A percentile compares a stretch with the other conserved stretches of the same genome.
Conservation (phyloP, 2,797 vertebrate species). For the Leucoraja ocellata region DNA sequence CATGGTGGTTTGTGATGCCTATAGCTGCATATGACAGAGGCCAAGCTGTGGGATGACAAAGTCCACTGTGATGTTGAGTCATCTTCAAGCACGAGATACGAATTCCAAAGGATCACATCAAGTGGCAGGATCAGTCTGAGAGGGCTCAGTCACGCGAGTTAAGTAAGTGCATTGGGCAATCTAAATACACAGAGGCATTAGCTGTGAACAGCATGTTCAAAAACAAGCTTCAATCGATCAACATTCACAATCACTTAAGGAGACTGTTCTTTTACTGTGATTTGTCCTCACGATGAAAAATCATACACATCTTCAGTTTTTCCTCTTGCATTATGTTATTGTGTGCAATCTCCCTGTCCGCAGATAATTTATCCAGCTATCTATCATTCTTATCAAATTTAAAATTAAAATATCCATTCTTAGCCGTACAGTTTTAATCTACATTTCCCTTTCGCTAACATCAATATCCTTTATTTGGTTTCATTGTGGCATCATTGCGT, state of each 20-base stretch:
- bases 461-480: not conserved
- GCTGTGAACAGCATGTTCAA: not conserved
- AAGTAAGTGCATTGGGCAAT: too few relatives aligned
- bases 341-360: not conserved
- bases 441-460: not conserved
- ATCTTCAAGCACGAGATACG: not conserved
- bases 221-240: not conserved
- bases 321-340: not conserved
- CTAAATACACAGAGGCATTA: not conserved
- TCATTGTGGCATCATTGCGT: not conserved
- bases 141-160: not conserved
- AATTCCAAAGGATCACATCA: not conserved
- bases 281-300: not conserved
- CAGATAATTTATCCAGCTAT: not conserved
- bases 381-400: not conserved
- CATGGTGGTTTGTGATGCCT: not conserved
- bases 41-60: not conserved
- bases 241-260: not conserved
- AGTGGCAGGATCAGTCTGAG: not conserved
- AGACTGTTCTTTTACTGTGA: not conserved
- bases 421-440: not conserved
- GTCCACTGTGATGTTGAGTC: not conserved
- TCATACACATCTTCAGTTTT: not conserved
- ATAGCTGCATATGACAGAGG: not conserved
- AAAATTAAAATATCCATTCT: not conserved